Conservation (phyloP, 2,888 invertebrate species). For the Volucella zonaria region DNA sequence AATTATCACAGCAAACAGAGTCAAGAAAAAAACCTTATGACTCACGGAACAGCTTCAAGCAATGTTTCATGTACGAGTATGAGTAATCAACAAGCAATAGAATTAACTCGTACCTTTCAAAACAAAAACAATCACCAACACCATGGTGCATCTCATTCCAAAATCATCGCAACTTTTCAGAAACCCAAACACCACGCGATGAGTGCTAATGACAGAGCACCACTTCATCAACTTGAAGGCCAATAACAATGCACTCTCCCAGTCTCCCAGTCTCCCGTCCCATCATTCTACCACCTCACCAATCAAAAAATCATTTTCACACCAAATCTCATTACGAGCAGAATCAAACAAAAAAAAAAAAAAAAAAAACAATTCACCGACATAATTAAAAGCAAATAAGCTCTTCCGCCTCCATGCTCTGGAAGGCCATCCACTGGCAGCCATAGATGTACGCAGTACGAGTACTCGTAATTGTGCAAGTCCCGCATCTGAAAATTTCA, state of each 20-base stretch:
- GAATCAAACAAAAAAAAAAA: background rate
- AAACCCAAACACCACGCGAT: background rate
- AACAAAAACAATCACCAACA: too few species aligned
- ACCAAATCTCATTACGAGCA: constrained; percentile 28
- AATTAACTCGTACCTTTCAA: too few species aligned
- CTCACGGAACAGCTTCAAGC: too few species aligned
- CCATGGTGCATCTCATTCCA: background rate
- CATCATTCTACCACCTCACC: background rate
- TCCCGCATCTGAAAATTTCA: constrained; percentile 14
- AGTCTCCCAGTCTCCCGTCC: background rate
- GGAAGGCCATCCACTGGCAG: background rate
- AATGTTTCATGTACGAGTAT: too few species aligned
- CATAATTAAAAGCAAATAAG: constrained; percentile 58
- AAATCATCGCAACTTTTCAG: background rate
- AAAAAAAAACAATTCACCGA: constrained; percentile 24
- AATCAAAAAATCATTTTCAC: constrained; percentile 31
- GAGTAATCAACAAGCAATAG: too few species aligned
- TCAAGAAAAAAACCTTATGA: too few species aligned
- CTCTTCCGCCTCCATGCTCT: background rate
- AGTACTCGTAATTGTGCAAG: background rate
- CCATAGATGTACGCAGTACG: too few species aligned
- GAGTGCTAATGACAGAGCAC: background rate
- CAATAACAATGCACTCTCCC: background rate
- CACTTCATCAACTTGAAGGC: background rate
- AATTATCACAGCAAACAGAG: too few species aligned